Base-by-base conservation (phyloP, 2,888 invertebrate genomes). In the Cheilosia soror region DNA sequence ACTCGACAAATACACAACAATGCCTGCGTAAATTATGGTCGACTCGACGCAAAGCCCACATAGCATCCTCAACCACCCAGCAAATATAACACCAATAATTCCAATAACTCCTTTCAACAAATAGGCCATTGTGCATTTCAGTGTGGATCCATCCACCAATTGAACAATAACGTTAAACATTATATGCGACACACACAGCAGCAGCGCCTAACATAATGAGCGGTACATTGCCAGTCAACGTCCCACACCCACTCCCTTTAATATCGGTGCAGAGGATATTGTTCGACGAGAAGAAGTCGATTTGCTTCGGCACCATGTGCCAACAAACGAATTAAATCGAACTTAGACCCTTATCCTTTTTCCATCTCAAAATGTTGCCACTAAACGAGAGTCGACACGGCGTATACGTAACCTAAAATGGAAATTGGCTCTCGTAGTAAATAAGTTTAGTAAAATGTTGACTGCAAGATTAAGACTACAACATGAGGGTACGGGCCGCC, bases 261-360 rank as follows among this genome's bases (percentile, higher is more conserved):
- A 20, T 2, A 31, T n/a, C 9, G 27, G 11, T 53, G 13, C 11
- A 2, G 37, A 33, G 57, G 40, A n/a, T n/a, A 5, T 33, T 5
- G 25, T 47, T 49, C 15, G 9, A 33, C 44, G 9, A 58, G 69
- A 44, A 62, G 62, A 62, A 68, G 55, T 62, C 68, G 68, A 69
- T 77, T 68, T 78, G 63, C 27, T 37, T 44, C 60, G 66, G 68
- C 78, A 42, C 68, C 78, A 77, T 78, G 53, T 77, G 76, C 73
- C 83, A 78, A 51, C 57, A 51, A 65, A 73, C 55, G 68, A 73
- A 83, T 83, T 83, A 83, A 83, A 83, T 83, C 73, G 31, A 73
- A 83, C 63, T 78, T 73, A 68, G 62, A 68, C 40, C 77, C 77
- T 73, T 69, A 63, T 44, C 69, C 51, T 5, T 13, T 51, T 25